phyloP scores from a whole-genome alignment of 2,888 invertebrate genomes.

The Phlogophora meticulosa region DNA sequence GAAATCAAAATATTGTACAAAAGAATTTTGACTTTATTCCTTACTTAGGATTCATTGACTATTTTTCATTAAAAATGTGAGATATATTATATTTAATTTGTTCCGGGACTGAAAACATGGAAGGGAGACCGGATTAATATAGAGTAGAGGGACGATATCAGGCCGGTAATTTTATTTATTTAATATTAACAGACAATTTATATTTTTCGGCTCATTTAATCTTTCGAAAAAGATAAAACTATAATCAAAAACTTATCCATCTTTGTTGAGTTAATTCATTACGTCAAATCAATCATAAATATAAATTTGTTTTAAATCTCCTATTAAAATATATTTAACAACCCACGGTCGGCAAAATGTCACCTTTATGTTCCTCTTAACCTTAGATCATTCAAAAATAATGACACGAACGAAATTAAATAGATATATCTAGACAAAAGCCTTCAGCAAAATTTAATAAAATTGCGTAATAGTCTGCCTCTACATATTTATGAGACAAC shows the following conservation, averaged over 20 bases:
- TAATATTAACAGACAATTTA: no score
- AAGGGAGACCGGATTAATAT: no score
- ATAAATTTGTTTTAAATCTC: constrained; percentile 29
- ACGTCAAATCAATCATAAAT: constrained; percentile 19
- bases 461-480: constrained; percentile 45
- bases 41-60: no score
- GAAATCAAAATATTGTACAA: no score
- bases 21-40: no score
- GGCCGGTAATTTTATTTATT: no score
- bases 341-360: constrained; percentile 24
- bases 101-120: no score
- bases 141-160: no score
- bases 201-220: no score
- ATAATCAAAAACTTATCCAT: constrained; percentile 4
- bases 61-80: no score
- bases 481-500: constrained; percentile 63
- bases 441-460: constrained; percentile 56
- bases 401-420: constrained; percentile 38
- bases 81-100: no score
- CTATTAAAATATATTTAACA: constrained; percentile 24
- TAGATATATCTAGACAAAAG: constrained; percentile 33
- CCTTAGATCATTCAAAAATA: constrained; percentile 50
- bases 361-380: constrained; percentile 19
- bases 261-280: constrained; percentile 9
- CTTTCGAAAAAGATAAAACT: background rate